phyloP scores from a whole-genome alignment of 1,140 invertebrate genomes.

The Drosophila arawakana region DNA sequence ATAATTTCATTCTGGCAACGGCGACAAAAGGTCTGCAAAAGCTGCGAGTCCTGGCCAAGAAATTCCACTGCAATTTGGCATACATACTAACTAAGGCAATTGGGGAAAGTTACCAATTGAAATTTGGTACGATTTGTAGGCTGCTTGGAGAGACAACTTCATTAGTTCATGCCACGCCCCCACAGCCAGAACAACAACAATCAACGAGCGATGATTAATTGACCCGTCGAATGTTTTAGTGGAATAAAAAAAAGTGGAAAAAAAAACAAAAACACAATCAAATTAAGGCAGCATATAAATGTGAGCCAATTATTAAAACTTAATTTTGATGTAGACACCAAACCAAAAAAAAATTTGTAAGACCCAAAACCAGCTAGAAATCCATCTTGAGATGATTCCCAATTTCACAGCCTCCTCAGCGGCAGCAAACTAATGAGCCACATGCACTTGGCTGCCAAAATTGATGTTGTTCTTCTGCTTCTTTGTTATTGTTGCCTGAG shows the following conservation, averaged over 20 bases:
- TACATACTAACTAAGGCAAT: conserved; percentile 29
- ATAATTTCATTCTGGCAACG: conserved; percentile 50
- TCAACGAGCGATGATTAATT: conserved; percentile 77
- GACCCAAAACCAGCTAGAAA: conserved; percentile 1
- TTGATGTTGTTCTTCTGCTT: conserved; percentile 15
- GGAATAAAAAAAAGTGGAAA: too few relatives aligned
- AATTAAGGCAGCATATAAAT: conserved; percentile 78
- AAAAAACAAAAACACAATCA: conserved; percentile 58
- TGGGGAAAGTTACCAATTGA: conserved; percentile 45
- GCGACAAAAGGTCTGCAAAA: conserved; percentile 75
- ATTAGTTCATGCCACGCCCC: conserved; percentile 70
- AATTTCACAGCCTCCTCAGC: conserved; percentile 73
- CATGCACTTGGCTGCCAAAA: conserved; percentile 70
- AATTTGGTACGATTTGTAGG: conserved; percentile 7
- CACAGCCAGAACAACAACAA: conserved; percentile 46
- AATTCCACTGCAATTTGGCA: conserved; percentile 49
- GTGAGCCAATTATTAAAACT: conserved; percentile 78
- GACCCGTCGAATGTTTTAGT: conserved; percentile 38
- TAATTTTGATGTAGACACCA: conserved; percentile 70
- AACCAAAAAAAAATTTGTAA: neutral
- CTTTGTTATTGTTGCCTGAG: conserved; percentile 23
- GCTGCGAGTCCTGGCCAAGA: conserved; percentile 45
- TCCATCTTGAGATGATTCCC: conserved; percentile 45
- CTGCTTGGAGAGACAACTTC: conserved; percentile 43
- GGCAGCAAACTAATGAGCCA: conserved; percentile 66